These are phyloP conservation scores for Gnathonemus longibarbis DNA, from an alignment of 2,113 vertebrate species.

Conservation along the genomic window DNA sequence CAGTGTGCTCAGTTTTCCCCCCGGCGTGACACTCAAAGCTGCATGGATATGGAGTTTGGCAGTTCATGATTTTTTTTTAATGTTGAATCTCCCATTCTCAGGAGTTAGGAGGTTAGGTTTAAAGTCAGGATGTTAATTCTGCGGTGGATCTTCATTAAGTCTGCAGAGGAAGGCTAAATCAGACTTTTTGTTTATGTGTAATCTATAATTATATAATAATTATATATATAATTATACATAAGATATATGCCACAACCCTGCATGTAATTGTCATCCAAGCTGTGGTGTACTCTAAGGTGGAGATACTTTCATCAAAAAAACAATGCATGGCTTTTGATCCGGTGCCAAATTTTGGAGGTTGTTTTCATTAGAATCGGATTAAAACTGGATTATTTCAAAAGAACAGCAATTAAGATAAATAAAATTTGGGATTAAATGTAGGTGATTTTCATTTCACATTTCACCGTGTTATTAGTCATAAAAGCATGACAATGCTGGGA, in stretches of 20 bases:
- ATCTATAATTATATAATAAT: background rate
- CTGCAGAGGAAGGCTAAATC: background rate
- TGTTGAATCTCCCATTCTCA: background rate
- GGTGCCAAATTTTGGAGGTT: background rate
- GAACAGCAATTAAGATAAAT: background rate
- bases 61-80: background rate
- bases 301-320: background rate
- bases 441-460: background rate
- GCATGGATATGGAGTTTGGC: background rate
- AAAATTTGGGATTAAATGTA: background rate
- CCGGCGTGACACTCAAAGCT: background rate
- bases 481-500: background rate
- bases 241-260: background rate
- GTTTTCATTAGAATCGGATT: background rate
- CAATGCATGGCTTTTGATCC: background rate
- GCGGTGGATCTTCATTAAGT: background rate
- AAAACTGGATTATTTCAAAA: background rate
- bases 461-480: background rate
- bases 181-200: background rate
- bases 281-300: background rate
- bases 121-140: background rate
- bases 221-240: background rate
- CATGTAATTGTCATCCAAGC: background rate
- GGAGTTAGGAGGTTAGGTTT: background rate
- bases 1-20: background rate